Evolutionary conservation across 2,888 invertebrate genomes (phyloP), one percentile per base, ranked within the genome.

Genomic region (Stenurella melanura): DNA sequence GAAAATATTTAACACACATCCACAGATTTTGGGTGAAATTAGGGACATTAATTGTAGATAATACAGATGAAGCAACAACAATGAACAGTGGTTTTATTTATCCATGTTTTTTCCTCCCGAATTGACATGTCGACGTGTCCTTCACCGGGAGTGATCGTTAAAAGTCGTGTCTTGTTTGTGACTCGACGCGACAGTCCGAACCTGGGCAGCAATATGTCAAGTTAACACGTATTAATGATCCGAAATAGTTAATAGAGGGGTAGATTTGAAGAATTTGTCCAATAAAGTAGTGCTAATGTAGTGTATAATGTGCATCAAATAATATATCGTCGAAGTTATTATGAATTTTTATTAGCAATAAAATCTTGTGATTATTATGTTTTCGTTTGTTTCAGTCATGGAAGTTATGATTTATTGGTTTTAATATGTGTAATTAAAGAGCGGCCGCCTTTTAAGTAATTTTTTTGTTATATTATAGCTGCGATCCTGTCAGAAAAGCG

Each of bases 151-250:
- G 38, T 38, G 19, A 42, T 21, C 38, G 18, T 19, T 42, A 15
- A 34, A 7, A n/a, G 42, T n/a, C 26, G 4, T 12, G 30, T 17
- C 26, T 54, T 15, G 26, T 61, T 30, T 57, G 19, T 61, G 71
- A 80, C 21, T 1, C 21, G 21, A 26, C 21, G 4, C 21, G 21
- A 26, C 76, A 83, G 66, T 66, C 73, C 73, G 64, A 18, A 21
- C 72, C 73, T 73, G 73, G 11, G 38, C 18, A 42, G 42, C 57
- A 18, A 86, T 86, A 86, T 87, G 85, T 87, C 87, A 86, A 86
- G 87, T 86, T 89, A 89, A 89, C 88, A 86, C 85, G 88, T 88
- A 89, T 89, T 88, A 88, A 89, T 89, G 88, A 86, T 85, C 77
- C 76, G 17, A 75, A 79, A 82, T 85, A 75, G 81, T 81, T 34